Base-by-base conservation (phyloP, 2,888 invertebrate genomes). In the Drosophila sordidapex region DNA sequence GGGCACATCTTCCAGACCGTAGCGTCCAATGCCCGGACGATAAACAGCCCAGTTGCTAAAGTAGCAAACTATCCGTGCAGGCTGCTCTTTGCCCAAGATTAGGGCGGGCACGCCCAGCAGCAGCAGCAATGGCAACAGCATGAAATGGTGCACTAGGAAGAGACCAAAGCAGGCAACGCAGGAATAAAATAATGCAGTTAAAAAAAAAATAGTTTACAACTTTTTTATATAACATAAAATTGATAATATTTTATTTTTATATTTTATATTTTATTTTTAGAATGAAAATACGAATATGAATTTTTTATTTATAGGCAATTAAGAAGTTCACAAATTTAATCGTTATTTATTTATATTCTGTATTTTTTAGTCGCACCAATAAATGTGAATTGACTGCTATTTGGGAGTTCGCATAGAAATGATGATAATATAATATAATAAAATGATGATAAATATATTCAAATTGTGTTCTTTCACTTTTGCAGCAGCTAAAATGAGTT, bases 1-100 rank as follows among this genome's bases (percentile, higher is more conserved):
- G 0, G 97, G 97, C 57, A 98, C 95, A 92, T 98, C 97, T 63
- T 97, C 96, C 76, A 97, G 95, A n/a, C 95, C 96, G 91, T 98
- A 98, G 38, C 95, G 95, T 0, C 98, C 98, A 13, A 96, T 93
- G 5, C 96, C 97, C 0, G 97, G 97, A 43, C 98, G 94, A 93
- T 97, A 96, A 63, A 97, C 95, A 13, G 98, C 98, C 98, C 93
- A 93, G 65, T 93, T 93, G 70, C 93, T 93, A 91, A 95, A 95
- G 93, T 95, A 95, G 71, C 93, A 93, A 11, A 93, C 93, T 89
- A 95, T 93, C 78, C 95, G 94, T 73, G 95, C 94, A 83, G 93
- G 88, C 75, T 91, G 90, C 25, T 89, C 90, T 13, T 62, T 70
- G 40, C 80, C 91, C 56, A 69, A 40, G 51, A 65, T 66, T 2